Evolutionary conservation across 2,888 invertebrate genomes (phyloP).

Genomic region (Lucinisca nassula): DNA sequence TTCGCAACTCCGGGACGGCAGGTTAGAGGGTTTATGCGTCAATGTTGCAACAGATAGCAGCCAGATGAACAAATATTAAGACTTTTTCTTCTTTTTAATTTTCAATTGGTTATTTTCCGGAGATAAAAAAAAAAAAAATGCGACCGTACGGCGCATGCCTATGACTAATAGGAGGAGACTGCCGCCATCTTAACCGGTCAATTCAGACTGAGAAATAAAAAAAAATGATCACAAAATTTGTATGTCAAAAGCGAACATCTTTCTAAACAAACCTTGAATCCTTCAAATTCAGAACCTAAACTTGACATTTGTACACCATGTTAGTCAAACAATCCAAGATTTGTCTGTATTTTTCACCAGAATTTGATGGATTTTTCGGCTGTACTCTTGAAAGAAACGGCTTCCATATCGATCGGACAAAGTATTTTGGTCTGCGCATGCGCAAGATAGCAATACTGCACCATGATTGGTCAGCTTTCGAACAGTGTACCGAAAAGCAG

Average conservation of each 20-base stretch:
- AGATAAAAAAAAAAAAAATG: not conserved
- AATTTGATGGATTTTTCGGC: not conserved
- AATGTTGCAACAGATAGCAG: not conserved
- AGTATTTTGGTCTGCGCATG: not conserved
- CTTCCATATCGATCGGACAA: not conserved
- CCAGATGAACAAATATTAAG: not conserved
- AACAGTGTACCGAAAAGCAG: no score
- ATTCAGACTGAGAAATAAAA: not conserved
- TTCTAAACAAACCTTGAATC: conserved; percentile 80
- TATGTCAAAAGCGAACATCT: conserved; percentile 72
- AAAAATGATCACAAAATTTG: not conserved
- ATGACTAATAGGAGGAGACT: not conserved
- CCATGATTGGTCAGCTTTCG: not conserved
- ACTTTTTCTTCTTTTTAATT: not conserved
- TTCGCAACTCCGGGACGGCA: not conserved
- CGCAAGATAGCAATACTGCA: not conserved
- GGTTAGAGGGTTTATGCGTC: not conserved
- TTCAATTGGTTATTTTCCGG: not conserved
- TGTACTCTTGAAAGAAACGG: not conserved
- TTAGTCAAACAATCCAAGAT: not conserved
- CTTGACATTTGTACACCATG: conserved; percentile 76
- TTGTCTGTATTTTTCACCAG: not conserved
- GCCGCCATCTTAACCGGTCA: not conserved
- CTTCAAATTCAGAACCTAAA: conserved; percentile 74
- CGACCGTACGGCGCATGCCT: not conserved